phyloP scores from a whole-genome alignment of 2,888 invertebrate species.

The Drosophila neonasuta region DNA sequence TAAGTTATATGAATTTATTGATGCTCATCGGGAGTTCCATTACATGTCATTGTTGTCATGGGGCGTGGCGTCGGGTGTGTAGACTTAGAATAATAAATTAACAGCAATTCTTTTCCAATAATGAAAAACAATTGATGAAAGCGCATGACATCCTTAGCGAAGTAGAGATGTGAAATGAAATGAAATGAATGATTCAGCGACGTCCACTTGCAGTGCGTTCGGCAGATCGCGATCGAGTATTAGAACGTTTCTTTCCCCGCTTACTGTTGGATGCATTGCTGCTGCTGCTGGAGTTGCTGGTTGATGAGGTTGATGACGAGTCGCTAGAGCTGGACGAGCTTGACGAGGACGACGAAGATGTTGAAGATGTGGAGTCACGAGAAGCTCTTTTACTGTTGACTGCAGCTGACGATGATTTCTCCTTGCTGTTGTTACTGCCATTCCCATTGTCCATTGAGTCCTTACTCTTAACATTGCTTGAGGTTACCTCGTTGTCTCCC shows the following conservation, averaged over 20 bases:
- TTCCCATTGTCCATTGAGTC: conserved; percentile 45
- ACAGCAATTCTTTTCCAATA: conserved; percentile 30
- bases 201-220: conserved; percentile 14
- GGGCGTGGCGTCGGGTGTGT: conserved; percentile 43
- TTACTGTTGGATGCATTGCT: conserved; percentile 49
- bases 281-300: conserved; percentile 66
- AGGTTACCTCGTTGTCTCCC: conserved; percentile 85
- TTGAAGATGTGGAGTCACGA: conserved; percentile 71
- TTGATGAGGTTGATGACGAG: conserved; percentile 53
- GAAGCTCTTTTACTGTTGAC: conserved; percentile 54
- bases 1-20: conserved; percentile 63
- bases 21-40: conserved; percentile 43
- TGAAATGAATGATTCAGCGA: conserved; percentile 19
- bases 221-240: conserved; percentile 33
- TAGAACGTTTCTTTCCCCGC: conserved; percentile 57
- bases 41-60: conserved; percentile 48
- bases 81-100: conserved; percentile 70
- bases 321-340: conserved; percentile 64
- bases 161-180: conserved; percentile 15
- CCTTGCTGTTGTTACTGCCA: conserved; percentile 26
- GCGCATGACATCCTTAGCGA: conserved; percentile 27
- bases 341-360: conserved; percentile 74
- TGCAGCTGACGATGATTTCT: conserved; percentile 27
- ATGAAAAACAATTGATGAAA: conserved; percentile 28
- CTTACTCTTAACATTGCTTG: conserved; percentile 52